Percentiles rank a stretch among this genome's conserved stretches.
Conservation (phyloP, 2,888 invertebrate genomes). For the Leptinotarsa juncta region DNA sequence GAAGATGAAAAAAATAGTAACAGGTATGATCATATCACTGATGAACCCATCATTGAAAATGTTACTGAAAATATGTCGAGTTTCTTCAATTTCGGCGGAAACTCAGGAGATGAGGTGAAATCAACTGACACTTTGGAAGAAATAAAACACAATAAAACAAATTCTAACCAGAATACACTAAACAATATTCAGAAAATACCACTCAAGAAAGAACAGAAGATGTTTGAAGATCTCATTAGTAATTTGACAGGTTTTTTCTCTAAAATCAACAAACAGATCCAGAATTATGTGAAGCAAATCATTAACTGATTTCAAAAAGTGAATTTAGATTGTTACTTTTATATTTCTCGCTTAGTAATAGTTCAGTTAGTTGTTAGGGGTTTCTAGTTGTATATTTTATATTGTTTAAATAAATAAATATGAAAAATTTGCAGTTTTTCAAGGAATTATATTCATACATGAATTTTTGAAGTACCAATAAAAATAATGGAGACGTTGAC, state of each 20-base stretch:
- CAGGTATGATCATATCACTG: neutral
- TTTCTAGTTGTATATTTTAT: no score
- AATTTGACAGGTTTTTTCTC: conserved; percentile 34
- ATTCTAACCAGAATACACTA: neutral
- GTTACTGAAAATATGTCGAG: neutral
- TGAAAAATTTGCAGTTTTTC: no score
- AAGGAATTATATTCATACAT: no score
- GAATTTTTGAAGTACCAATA: no score
- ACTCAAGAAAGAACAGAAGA: conserved; percentile 26
- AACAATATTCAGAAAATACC: conserved; percentile 37
- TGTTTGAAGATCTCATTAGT: conserved; percentile 28
- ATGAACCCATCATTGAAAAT: neutral
- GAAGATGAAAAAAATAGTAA: neutral
- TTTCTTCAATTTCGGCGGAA: neutral
- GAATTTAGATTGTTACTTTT: no score
- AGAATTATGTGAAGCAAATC: conserved; percentile 26
- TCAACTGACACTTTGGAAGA: neutral
- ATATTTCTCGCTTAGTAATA: no score
- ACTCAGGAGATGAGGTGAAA: neutral
- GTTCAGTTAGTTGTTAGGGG: no score
- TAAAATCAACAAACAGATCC: conserved; percentile 27
- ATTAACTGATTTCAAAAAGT: neutral
- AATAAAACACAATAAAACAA: neutral
- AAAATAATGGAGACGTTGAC: no score
- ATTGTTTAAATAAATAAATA: no score